These are phyloP conservation scores for Drosophila kepulauana DNA, from an alignment of 1,140 invertebrate species.

Conservation along the genomic window DNA sequence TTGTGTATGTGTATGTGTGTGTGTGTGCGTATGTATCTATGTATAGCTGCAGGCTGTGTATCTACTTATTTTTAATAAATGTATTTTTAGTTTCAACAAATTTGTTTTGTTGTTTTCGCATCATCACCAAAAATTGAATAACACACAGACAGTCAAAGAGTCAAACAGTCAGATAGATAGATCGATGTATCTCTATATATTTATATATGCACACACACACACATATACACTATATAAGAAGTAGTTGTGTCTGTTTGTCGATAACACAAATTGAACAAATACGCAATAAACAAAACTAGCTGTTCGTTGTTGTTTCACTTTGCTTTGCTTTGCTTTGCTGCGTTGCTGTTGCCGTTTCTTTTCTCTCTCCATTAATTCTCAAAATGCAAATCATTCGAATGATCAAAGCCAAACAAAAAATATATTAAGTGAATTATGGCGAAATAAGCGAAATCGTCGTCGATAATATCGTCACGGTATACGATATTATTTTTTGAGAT, in stretches of 20 bases:
- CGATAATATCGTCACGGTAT: not conserved
- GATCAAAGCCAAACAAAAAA: constrained; percentile 38
- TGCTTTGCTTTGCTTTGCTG: too few relatives aligned
- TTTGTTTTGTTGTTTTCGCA: constrained; percentile 55
- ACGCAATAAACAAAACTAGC: constrained; percentile 54
- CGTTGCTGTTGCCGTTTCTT: constrained; percentile 14
- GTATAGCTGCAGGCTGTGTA: constrained; percentile 28
- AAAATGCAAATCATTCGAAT: constrained; percentile 54
- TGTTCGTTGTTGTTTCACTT: constrained; percentile 7
- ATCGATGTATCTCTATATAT: constrained; percentile 29
- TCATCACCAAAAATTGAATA: constrained; percentile 50
- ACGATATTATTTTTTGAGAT: not conserved
- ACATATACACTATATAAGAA: not conserved
- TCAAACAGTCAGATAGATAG: constrained; percentile 10
- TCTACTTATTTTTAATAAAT: constrained; percentile 52
- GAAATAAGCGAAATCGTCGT: constrained; percentile 35
- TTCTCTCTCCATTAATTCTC: constrained; percentile 28
- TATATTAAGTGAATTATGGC: constrained; percentile 29
- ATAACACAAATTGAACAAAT: constrained; percentile 45
- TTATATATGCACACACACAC: constrained; percentile 19
- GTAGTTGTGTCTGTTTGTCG: constrained; percentile 14
- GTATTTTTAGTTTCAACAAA: constrained; percentile 56
- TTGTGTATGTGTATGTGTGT: not conserved
- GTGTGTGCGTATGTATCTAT: constrained; percentile 19
- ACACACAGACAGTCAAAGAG: not conserved